A percentile compares a stretch with the other conserved stretches of the same genome.
phyloP scores from a whole-genome alignment of 1,140 invertebrate species.

The Cydia pomonella region DNA sequence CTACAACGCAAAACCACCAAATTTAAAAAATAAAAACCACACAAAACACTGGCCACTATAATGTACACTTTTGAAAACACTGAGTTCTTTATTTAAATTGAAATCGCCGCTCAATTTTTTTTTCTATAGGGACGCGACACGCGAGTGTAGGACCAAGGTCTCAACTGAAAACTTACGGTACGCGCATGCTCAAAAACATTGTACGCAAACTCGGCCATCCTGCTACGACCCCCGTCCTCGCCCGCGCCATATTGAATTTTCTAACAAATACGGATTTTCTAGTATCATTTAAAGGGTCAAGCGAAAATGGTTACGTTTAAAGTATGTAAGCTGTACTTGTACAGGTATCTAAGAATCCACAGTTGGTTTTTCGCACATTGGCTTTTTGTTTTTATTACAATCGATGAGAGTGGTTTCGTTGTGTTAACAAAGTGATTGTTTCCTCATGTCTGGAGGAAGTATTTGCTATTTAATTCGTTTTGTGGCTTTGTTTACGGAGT shows the following conservation, averaged over 20 bases:
- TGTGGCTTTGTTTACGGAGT: not conserved
- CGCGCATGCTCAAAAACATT: slow-evolving; percentile 61
- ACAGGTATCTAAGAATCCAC: slow-evolving; percentile 55
- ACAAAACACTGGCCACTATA: not conserved
- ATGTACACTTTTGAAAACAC: not conserved
- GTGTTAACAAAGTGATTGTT: not conserved
- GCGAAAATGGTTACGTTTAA: slow-evolving; percentile 44
- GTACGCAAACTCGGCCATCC: slow-evolving; percentile 41
- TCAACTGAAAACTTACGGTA: slow-evolving; percentile 49
- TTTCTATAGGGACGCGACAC: slow-evolving; percentile 36
- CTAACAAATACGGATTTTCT: slow-evolving; percentile 22
- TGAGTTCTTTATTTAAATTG: slow-evolving; percentile 34
- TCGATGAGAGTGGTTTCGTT: not conserved
- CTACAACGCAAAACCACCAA: not conserved
- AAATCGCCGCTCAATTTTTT: slow-evolving; percentile 45
- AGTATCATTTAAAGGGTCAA: slow-evolving; percentile 35
- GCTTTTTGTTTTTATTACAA: slow-evolving; percentile 21
- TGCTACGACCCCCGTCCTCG: slow-evolving; percentile 41
- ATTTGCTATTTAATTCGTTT: not conserved
- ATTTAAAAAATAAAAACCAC: not conserved
- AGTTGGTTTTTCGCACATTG: slow-evolving; percentile 57
- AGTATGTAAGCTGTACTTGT: slow-evolving; percentile 46
- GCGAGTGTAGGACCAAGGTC: slow-evolving; percentile 34
- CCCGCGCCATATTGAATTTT: slow-evolving; percentile 2
- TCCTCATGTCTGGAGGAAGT: not conserved